Evolutionary conservation across 2,113 vertebrate species (phyloP).

Genomic region (Microtus montanus): DNA sequence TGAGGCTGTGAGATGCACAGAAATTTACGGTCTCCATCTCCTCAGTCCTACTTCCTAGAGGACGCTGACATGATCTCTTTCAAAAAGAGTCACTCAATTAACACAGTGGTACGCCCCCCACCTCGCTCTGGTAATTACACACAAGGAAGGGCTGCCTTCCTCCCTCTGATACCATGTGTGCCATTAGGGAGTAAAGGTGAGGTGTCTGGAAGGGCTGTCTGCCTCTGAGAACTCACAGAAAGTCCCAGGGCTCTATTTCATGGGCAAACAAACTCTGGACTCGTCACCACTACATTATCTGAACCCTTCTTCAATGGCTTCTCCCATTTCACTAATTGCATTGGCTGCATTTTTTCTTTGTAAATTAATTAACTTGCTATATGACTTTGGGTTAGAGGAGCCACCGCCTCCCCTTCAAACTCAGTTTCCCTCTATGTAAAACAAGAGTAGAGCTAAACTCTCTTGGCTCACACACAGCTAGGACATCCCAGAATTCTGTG

Average conservation of each 20-base stretch:
- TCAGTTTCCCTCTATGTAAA: constrained; percentile 66
- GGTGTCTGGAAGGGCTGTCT: background rate
- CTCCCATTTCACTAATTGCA: constrained; percentile 65
- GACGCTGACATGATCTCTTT: background rate
- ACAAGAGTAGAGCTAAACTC: background rate
- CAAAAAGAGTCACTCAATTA: background rate
- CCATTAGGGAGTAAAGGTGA: background rate
- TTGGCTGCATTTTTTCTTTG: constrained; percentile 39
- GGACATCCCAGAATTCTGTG: background rate
- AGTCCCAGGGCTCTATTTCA: constrained; percentile 58
- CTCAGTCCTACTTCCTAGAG: too few relatives aligned
- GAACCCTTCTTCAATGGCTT: constrained; percentile 32
- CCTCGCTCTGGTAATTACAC: constrained; percentile 65
- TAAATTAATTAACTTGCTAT: constrained; percentile 75
- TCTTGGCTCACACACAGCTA: background rate
- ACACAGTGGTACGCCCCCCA: constrained; percentile 37
- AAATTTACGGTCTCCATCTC: background rate
- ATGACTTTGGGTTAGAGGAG: constrained; percentile 58
- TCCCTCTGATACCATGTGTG: background rate
- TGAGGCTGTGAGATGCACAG: fast-evolving
- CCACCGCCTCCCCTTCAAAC: constrained; percentile 52
- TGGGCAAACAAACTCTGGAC: constrained; percentile 61
- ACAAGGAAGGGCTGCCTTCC: background rate
- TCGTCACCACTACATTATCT: constrained; percentile 57
- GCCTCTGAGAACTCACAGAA: constrained; percentile 19